Conservation (phyloP, 2,797 vertebrate genomes). For the Spheniscus humboldti region DNA sequence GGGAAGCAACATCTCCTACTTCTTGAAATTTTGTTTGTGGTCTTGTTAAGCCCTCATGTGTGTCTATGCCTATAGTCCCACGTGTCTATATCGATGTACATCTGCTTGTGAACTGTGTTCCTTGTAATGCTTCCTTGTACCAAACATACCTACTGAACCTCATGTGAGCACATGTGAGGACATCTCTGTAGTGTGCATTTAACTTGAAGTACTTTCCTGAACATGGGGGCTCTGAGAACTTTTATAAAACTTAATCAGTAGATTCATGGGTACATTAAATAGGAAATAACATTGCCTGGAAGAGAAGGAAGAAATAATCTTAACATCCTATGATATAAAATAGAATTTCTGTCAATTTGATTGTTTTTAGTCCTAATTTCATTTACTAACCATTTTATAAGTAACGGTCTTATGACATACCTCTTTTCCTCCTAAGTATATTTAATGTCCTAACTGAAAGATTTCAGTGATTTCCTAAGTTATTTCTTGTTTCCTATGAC, state of each 20-base stretch:
- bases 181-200: neutral
- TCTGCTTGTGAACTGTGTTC: neutral
- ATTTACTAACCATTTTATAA: constrained; percentile 36
- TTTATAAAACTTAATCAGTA: neutral
- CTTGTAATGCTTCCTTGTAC: neutral
- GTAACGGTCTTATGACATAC: constrained; percentile 4
- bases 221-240: neutral
- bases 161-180: fast-evolving
- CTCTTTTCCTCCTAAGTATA: constrained; percentile 16
- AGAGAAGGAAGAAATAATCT: constrained; percentile 41
- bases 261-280: constrained; percentile 16
- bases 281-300: constrained; percentile 29
- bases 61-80: neutral
- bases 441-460: constrained; percentile 22
- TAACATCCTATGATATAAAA: constrained; percentile 37
- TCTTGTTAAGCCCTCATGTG: neutral
- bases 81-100: fast-evolving
- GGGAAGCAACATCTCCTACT: neutral
- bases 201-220: neutral
- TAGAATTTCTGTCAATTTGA: constrained; percentile 52
- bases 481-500: constrained; percentile 39
- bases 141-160: neutral
- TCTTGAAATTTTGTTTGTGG: neutral
- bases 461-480: constrained; percentile 38
- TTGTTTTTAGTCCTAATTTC: constrained; percentile 25